A percentile compares a stretch with the other conserved stretches of the same genome.
These are phyloP conservation scores for Platichthys stellatus DNA, from an alignment of 2,113 vertebrate genomes.

Conservation along the genomic window DNA sequence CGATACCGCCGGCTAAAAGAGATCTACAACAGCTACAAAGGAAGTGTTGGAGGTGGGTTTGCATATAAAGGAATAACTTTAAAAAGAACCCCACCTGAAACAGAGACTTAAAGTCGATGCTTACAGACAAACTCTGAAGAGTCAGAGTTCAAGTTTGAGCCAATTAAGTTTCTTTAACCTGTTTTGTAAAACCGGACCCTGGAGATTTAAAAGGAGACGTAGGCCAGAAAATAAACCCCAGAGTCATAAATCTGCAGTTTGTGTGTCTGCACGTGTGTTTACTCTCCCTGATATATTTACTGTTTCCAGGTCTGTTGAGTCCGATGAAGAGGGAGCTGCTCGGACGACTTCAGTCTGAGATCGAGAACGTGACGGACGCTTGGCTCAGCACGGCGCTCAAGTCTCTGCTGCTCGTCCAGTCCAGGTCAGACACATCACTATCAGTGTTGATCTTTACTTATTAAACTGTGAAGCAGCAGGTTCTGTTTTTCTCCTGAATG, in stretches of 20 bases:
- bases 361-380: constrained; percentile 94
- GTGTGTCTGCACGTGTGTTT: too few relatives aligned
- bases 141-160: background rate
- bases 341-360: constrained; percentile 89
- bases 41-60: constrained; percentile 89
- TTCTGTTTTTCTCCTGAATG: background rate
- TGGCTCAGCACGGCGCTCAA: constrained; percentile 97
- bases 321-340: constrained; percentile 93
- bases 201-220: background rate
- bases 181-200: background rate
- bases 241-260: background rate
- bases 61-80: background rate
- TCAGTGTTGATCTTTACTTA: background rate
- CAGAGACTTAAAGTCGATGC: background rate
- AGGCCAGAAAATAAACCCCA: background rate
- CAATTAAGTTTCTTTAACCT: background rate
- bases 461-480: background rate
- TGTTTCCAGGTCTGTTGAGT: constrained; percentile 88
- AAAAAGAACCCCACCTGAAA: too few relatives aligned
- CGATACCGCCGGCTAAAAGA: constrained; percentile 96
- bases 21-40: constrained; percentile 93
- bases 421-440: constrained; percentile 82
- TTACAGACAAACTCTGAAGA: too few relatives aligned
- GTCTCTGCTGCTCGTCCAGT: constrained; percentile 95
- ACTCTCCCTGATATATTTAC: background rate